Percentiles rank a stretch among this genome's conserved stretches.
Evolutionary conservation across 2,888 invertebrate genomes (phyloP).

Genomic region (Chironomus tentans): DNA sequence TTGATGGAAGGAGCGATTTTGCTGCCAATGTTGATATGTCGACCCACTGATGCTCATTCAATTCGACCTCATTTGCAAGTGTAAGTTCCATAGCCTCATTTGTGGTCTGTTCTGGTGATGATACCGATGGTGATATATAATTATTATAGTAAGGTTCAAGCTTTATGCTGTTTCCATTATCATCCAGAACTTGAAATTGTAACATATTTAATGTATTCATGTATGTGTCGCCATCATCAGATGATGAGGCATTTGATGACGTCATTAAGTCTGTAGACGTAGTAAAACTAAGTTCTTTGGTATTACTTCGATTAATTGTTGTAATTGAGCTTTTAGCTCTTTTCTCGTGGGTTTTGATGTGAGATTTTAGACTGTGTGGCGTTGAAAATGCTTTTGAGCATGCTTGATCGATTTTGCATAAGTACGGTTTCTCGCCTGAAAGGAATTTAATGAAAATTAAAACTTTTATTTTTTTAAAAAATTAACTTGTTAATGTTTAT

Average conservation of each 20-base stretch:
- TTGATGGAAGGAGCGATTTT: constrained; percentile 48
- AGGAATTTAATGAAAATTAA: too few relatives aligned
- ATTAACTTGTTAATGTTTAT: too few relatives aligned
- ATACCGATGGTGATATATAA: constrained; percentile 29
- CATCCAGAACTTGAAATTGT: constrained; percentile 15
- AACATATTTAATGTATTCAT: background rate
- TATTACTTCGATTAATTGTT: background rate
- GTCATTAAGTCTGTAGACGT: constrained; percentile 21
- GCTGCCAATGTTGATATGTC: constrained; percentile 62
- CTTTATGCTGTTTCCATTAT: constrained; percentile 18
- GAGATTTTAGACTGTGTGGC: constrained; percentile 72
- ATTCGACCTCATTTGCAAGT: constrained; percentile 64
- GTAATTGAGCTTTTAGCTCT: constrained; percentile 21
- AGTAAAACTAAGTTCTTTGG: constrained; percentile 23
- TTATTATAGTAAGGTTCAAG: background rate
- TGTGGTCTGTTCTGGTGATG: constrained; percentile 31
- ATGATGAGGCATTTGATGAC: constrained; percentile 14
- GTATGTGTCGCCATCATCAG: constrained; percentile 14
- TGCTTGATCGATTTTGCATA: constrained; percentile 44
- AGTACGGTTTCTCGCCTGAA: constrained; percentile 57
- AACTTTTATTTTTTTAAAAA: too few relatives aligned
- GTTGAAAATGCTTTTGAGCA: constrained; percentile 75
- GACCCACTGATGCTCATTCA: constrained; percentile 51
- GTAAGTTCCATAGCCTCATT: constrained; percentile 57
- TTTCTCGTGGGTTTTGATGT: constrained; percentile 64